These are phyloP conservation scores for Mimachlamys varia DNA, from an alignment of 2,888 invertebrate species.

Conservation along the genomic window DNA sequence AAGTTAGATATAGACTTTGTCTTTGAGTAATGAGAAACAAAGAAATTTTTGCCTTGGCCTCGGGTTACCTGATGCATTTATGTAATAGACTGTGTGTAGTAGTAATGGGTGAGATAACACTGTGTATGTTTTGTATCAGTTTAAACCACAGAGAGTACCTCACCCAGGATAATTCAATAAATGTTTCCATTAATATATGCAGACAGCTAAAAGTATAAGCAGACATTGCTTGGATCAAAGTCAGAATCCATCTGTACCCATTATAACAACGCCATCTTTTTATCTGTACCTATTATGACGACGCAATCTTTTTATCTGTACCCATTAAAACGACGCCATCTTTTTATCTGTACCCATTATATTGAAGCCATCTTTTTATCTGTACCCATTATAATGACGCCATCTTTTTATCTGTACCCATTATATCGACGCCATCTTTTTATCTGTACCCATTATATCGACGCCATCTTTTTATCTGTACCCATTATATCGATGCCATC, in stretches of 20 bases:
- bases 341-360: neutral
- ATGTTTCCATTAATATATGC: neutral
- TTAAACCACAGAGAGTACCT: neutral
- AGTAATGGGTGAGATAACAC: neutral
- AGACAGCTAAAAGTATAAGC: neutral
- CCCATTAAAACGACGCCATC: neutral
- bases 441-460: neutral
- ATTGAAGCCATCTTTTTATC: neutral
- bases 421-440: neutral
- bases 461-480: neutral
- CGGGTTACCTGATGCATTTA: no score
- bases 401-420: neutral
- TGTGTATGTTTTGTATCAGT: neutral
- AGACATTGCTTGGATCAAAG: conserved; percentile 10
- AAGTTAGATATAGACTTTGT: no score
- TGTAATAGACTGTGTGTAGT: neutral
- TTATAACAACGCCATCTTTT: neutral
- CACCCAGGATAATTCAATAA: neutral
- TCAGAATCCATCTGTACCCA: neutral
- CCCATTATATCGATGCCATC: no score
- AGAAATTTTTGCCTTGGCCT: no score
- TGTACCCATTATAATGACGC: neutral
- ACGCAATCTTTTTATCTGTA: no score
- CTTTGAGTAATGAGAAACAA: no score
- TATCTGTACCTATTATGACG: no score